Base-by-base conservation (phyloP, 2,113 vertebrate genomes). In the Psilopsiagon aymara region DNA sequence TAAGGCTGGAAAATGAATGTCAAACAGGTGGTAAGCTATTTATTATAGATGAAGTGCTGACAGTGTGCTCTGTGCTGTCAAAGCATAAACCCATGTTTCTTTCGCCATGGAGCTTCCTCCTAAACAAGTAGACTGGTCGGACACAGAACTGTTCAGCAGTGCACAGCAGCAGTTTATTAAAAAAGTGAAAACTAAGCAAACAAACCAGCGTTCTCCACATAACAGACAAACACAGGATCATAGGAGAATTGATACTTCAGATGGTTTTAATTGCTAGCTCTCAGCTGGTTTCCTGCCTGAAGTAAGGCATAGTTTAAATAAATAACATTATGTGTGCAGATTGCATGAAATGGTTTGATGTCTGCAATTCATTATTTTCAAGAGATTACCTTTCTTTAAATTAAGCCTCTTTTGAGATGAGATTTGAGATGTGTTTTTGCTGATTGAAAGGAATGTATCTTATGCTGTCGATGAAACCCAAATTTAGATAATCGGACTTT, bases 261-360 rank as follows among this genome's bases (percentile, higher is more conserved):
- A 76, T 96, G 77, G 86, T 74, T 97, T 96, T 97, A 97, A 97
- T 97, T 97, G 97, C 94, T 93, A 68, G 33, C 92, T 97, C 95
- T 97, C 93, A 90, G 91, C 74, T 96, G 94, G 88, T 95, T 97
- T 94, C 90, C 95, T 96, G 62, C 95, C 94, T 80, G 82, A 97
- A 86, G 91, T 96, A 95, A 94, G 85, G 57, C 73, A 52, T 31
- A 78, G 52, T 79, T 92, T 47, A 78, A 92, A 91, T 92, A 95
- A 82, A 64, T 71, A 94, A 71, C 74, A 44, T 75, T 60, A 88
- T 79, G 44, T 31, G 82, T 95, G 86, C 63, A 84, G n/a, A 53
- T 68, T 91, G 89, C 29, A 29, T 85, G 53, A 91, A 82, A 83
- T 74, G 35, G 41, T 92, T 76, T 91, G 20, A 17, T 25, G 39